These are phyloP conservation scores for Oncorhynchus keta DNA, from an alignment of 2,113 vertebrate species.

Conservation along the genomic window DNA sequence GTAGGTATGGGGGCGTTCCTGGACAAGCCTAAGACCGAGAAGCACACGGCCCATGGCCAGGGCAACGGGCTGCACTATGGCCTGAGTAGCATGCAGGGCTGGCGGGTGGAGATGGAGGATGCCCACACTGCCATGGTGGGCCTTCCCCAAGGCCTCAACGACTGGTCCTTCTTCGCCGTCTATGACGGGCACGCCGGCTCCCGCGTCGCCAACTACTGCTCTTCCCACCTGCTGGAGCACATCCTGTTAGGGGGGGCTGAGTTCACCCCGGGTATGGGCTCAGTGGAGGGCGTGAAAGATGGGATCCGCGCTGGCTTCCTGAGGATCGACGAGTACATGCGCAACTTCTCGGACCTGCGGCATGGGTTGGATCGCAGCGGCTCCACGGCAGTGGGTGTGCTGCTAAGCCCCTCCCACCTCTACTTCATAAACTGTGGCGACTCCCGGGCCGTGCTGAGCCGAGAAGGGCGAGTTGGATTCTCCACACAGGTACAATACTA, in stretches of 20 bases:
- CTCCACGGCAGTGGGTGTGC: slow-evolving; percentile 94
- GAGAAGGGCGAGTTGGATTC: slow-evolving; percentile 91
- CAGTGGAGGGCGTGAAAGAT: slow-evolving; percentile 94
- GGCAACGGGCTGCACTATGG: slow-evolving; percentile 93
- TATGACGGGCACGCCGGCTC: slow-evolving; percentile 98
- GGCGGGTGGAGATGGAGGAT: slow-evolving; percentile 99
- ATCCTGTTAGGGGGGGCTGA: slow-evolving; percentile 90
- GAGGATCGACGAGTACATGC: slow-evolving; percentile 99
- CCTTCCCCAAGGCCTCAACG: slow-evolving; percentile 90
- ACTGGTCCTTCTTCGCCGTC: slow-evolving; percentile 99
- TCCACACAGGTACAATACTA: slow-evolving; percentile 78
- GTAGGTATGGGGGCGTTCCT: slow-evolving; percentile 98
- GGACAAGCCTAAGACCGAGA: slow-evolving; percentile 99
- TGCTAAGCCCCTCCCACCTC: slow-evolving; percentile 91
- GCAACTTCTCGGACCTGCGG: slow-evolving; percentile 96
- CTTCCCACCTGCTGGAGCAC: slow-evolving; percentile 94
- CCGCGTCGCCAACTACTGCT: slow-evolving; percentile 97
- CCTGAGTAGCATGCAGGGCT: slow-evolving; percentile 99
- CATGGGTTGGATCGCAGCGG: slow-evolving; percentile 98
- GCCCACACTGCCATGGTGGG: slow-evolving; percentile 97
- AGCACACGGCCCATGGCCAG: slow-evolving; percentile 93
- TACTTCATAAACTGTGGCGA: slow-evolving; percentile 99
- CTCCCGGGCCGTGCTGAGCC: slow-evolving; percentile 92
- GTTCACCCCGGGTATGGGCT: slow-evolving; percentile 81
- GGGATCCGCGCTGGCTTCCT: slow-evolving; percentile 97